Conservation (phyloP, 2,888 invertebrate genomes). For the Alloplasta piceator region DNA sequence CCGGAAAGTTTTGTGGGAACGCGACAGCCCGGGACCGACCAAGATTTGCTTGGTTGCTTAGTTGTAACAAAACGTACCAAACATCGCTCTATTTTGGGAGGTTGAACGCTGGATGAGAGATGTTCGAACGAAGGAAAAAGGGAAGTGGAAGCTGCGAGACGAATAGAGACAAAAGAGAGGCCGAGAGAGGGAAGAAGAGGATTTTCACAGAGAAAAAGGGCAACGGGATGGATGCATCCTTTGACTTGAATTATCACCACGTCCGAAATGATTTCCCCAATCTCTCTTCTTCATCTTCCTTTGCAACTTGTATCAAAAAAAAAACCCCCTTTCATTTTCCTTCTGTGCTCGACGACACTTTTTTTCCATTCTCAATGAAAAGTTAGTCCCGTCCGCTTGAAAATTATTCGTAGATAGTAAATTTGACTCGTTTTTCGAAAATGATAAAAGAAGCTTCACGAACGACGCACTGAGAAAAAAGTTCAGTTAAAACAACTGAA, state of each 20-base stretch:
- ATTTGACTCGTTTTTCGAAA: too few relatives aligned
- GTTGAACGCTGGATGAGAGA: conserved; percentile 26
- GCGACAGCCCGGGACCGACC: conserved; percentile 45
- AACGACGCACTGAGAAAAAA: too few relatives aligned
- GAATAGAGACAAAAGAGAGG: conserved; percentile 15
- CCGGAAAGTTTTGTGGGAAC: conserved; percentile 63
- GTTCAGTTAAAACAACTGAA: too few relatives aligned
- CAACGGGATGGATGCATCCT: conserved; percentile 80
- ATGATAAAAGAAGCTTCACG: too few relatives aligned
- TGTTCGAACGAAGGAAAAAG: conserved; percentile 9
- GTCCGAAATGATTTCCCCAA: conserved; percentile 66
- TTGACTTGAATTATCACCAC: conserved; percentile 79
- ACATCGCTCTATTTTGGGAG: conserved; percentile 63
- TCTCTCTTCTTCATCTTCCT: conserved; percentile 57
- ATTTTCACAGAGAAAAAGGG: conserved; percentile 10
- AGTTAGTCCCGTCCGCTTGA: too few relatives aligned
- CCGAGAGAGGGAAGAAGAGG: conserved; percentile 17
- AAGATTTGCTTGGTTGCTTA: neutral
- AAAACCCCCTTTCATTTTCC: neutral
- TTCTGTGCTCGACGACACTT: too few relatives aligned
- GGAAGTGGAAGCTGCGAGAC: conserved; percentile 20
- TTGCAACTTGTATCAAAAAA: conserved; percentile 10
- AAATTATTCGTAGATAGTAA: too few relatives aligned
- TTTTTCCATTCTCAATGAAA: too few relatives aligned
- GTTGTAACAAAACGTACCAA: conserved; percentile 58